A percentile compares a stretch with the other conserved stretches of the same genome.
These are phyloP conservation scores for Pammene aurita DNA, from an alignment of 2,888 invertebrate species.

Conservation along the genomic window DNA sequence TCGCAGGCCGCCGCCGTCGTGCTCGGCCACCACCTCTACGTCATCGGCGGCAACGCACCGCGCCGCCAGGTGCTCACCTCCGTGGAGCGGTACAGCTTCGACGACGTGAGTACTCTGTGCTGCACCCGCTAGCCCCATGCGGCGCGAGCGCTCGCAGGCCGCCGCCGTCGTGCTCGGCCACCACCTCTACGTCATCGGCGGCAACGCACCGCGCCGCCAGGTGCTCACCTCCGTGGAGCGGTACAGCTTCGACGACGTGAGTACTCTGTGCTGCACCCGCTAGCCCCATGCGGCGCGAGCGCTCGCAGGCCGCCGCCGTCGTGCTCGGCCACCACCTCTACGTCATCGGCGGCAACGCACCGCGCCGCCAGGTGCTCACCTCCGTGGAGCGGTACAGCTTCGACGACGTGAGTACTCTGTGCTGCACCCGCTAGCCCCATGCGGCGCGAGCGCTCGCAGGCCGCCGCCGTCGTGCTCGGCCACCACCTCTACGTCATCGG, in stretches of 20 bases:
- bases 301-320: conserved; percentile 86
- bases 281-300: too few species aligned
- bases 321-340: conserved; percentile 92
- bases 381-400: conserved; percentile 91
- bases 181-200: conserved; percentile 93
- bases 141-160: too few species aligned
- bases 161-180: conserved; percentile 88
- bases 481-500: conserved; percentile 94
- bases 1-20: conserved; percentile 91
- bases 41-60: conserved; percentile 94
- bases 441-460: too few species aligned
- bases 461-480: conserved; percentile 62
- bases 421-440: too few species aligned
- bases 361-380: conserved; percentile 87
- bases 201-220: conserved; percentile 91
- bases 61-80: conserved; percentile 87
- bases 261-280: too few species aligned
- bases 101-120: too few species aligned
- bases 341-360: conserved; percentile 89
- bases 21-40: conserved; percentile 91
- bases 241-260: conserved; percentile 73
- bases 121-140: too few species aligned
- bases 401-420: conserved; percentile 84
- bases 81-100: not conserved
- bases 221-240: conserved; percentile 92